Percentiles rank a stretch among this genome's conserved stretches.
Conservation (phyloP, 2,888 invertebrate genomes). For the Pristionchus mayeri region DNA sequence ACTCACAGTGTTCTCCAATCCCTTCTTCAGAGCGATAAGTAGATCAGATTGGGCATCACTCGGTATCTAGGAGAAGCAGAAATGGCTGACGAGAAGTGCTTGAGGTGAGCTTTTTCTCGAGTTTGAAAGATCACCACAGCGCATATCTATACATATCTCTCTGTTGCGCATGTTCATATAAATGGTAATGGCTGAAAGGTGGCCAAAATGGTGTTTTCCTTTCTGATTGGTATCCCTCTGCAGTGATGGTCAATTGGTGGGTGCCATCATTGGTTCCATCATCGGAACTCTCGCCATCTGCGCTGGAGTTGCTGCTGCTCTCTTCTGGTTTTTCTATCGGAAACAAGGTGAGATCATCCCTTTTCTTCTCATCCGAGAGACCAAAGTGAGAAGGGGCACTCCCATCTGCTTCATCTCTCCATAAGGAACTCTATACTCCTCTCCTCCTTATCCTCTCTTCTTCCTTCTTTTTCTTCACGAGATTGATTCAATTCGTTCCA, state of each 20-base stretch:
- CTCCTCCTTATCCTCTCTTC: neutral
- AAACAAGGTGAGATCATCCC: too few relatives aligned
- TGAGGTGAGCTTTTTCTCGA: neutral
- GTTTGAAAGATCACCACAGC: too few relatives aligned
- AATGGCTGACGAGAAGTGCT: conserved; percentile 31
- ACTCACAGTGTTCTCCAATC: neutral
- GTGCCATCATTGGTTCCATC: conserved; percentile 72
- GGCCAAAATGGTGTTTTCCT: neutral
- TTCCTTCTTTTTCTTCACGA: conserved; percentile 8
- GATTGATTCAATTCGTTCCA: conserved; percentile 44
- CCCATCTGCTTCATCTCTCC: neutral
- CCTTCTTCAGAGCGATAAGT: conserved; percentile 12
- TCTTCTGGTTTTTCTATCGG: conserved; percentile 54
- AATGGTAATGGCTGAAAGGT: neutral
- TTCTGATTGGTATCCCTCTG: too few relatives aligned
- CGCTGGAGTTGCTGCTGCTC: conserved; percentile 59
- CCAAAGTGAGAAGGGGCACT: too few relatives aligned
- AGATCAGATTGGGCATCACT: neutral
- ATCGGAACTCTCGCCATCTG: conserved; percentile 70
- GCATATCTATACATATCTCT: neutral
- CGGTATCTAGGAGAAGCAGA: neutral
- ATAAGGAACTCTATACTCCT: conserved; percentile 3
- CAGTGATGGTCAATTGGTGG: conserved; percentile 66
- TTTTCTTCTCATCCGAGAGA: too few relatives aligned
- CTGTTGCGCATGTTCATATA: too few relatives aligned